Evolutionary conservation across 2,113 vertebrate species (phyloP), one percentile per base, ranked within the genome.

Genomic region (Tretioscincus oriximinensis): DNA sequence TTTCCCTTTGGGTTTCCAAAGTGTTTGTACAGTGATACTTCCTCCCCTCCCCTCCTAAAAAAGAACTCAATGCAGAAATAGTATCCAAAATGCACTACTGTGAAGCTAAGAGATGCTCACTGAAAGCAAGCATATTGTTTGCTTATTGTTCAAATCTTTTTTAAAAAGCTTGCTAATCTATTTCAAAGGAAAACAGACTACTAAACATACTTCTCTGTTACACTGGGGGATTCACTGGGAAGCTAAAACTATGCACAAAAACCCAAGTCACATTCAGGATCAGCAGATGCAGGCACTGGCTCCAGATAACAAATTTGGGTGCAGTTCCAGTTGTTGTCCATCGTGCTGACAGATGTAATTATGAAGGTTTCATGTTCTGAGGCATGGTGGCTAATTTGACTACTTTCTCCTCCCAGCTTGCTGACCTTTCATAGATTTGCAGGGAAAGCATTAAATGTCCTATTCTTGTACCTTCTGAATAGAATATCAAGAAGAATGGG

Each of bases 21-120:
- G 11, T 31, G 58, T 81, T 84, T 86, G 73, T 60, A 81, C 81
- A 63, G 14, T 77, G 41, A 77, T 68, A n/a, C 45, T 80, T 87
- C 73, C 73, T 88, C 60, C 81, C 35, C 35, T 41, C 35, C n/a
- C 35, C 5, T 41, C 35, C 35, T 4, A 41, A 41, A 75, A 70
- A 87, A 88, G 76, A 12, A 16, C 26, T 65, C 80, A 58, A 61
- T 60, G 87, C 83, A 85, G 77, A 22, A 80, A 67, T 77, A 64
- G 77, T 84, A 73, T 82, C 74, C 61, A 31, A 72, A 29, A 66
- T 65, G 22, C 16, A 9, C 14, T 61, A 61, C 71, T 8, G 28
- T n/a, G 9, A 31, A 79, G 61, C 10, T 21, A 35, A 35, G 11
- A 16, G 21, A 61, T 60, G 9, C 45, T 71, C 24, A 79, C 21